Conservation (phyloP, 2,113 vertebrate genomes). For the Carassius gibelio region DNA sequence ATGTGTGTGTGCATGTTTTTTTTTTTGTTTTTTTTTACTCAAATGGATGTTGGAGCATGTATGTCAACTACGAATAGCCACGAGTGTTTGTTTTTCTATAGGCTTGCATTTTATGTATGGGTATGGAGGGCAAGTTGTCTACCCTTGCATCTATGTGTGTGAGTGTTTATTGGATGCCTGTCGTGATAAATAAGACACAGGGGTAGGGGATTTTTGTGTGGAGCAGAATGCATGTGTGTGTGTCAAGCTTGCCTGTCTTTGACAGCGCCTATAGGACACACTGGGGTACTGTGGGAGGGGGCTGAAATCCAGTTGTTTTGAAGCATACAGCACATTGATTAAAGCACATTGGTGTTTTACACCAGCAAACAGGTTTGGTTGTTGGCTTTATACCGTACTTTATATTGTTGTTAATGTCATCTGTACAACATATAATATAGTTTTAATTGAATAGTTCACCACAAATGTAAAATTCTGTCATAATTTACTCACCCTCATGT, state of each 20-base stretch:
- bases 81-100: background rate
- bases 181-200: slow-evolving; percentile 39
- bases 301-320: background rate
- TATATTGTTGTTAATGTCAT: background rate
- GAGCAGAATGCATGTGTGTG: slow-evolving; percentile 36
- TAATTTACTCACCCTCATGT: background rate
- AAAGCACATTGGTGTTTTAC: slow-evolving; percentile 5
- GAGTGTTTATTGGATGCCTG: background rate
- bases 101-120: background rate
- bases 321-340: background rate
- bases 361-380: slow-evolving; percentile 8
- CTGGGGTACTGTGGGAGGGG: background rate
- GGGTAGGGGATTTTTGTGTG: slow-evolving; percentile 8
- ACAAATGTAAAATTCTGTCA: background rate
- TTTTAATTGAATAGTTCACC: too few relatives aligned
- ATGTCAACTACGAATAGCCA: background rate
- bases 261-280: slow-evolving; percentile 22
- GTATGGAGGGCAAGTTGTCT: background rate
- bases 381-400: background rate
- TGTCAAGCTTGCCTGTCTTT: slow-evolving; percentile 10
- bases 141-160: background rate
- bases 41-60: slow-evolving; percentile 38
- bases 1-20: background rate
- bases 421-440: background rate
- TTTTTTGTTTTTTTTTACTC: background rate